Conservation (phyloP, 2,113 vertebrate genomes). For the Aegithalos caudatus region DNA sequence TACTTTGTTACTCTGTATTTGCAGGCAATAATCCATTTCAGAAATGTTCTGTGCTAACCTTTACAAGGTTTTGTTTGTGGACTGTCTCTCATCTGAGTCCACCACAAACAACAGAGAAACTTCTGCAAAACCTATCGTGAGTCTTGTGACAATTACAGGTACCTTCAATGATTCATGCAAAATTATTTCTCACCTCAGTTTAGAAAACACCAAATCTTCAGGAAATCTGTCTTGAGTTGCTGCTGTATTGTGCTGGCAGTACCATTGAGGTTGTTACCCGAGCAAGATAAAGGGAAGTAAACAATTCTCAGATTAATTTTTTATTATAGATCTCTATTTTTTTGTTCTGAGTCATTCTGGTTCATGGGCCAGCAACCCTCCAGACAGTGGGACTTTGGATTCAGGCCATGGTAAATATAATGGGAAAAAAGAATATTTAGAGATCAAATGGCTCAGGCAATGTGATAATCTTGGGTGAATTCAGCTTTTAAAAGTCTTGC, state of each 20-base stretch:
- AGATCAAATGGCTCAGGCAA: background rate
- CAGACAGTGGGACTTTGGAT: background rate
- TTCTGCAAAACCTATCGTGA: background rate
- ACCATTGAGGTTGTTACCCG: background rate
- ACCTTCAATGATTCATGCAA: background rate
- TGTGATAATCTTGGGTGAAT: background rate
- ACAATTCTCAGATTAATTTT: background rate
- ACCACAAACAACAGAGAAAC: background rate
- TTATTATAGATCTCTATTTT: background rate
- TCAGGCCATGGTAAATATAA: background rate
- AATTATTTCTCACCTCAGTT: background rate
- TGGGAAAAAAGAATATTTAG: background rate
- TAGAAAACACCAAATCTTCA: background rate
- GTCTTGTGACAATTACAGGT: background rate
- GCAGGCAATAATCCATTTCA: background rate
- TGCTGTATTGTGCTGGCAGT: background rate
- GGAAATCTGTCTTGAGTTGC: background rate
- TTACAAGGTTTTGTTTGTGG: background rate
- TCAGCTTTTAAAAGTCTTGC: background rate
- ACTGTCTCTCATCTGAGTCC: background rate
- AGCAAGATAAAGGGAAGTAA: background rate
- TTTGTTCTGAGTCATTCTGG: background rate
- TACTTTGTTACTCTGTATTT: background rate
- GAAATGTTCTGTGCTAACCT: background rate
- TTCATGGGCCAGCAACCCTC: background rate